Evolutionary conservation across 2,888 invertebrate genomes (phyloP).

Genomic region (Automeris io): DNA sequence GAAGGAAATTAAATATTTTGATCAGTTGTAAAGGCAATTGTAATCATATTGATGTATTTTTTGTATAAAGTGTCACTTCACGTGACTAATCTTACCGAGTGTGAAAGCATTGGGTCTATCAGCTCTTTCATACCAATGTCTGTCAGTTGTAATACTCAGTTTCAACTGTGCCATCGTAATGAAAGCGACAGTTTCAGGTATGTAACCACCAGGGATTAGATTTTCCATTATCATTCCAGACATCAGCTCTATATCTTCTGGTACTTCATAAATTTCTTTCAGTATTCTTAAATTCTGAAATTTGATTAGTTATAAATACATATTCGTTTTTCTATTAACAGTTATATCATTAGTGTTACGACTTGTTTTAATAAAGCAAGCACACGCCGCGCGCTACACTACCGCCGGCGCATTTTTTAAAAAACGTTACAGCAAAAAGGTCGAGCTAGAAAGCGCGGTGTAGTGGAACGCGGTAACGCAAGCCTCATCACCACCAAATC

Average conservation of each 20-base stretch:
- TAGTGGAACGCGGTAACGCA: no score
- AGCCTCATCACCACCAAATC: no score
- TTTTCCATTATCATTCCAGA: slow-evolving; percentile 90
- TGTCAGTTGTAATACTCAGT: slow-evolving; percentile 85
- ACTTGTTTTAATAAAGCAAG: no score
- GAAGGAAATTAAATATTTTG: no score
- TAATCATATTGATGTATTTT: no score
- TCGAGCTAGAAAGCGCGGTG: no score
- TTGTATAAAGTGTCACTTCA: no score
- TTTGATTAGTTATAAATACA: no score
- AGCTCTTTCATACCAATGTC: slow-evolving; percentile 82
- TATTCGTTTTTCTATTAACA: background rate
- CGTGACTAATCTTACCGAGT: slow-evolving; percentile 22
- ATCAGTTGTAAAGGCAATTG: no score
- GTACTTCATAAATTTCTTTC: slow-evolving; percentile 55
- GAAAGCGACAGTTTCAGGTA: slow-evolving; percentile 91
- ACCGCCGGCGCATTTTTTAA: no score
- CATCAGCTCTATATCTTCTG: slow-evolving; percentile 91
- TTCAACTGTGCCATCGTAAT: slow-evolving; percentile 90
- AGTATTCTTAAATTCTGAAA: slow-evolving; percentile 29
- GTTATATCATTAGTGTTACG: background rate
- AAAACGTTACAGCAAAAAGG: no score
- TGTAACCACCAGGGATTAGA: slow-evolving; percentile 85
- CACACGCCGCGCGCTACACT: no score
- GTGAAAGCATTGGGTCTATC: slow-evolving; percentile 36